Evolutionary conservation across 2,797 vertebrate genomes (phyloP).

Genomic region (Peromyscus aztecus): DNA sequence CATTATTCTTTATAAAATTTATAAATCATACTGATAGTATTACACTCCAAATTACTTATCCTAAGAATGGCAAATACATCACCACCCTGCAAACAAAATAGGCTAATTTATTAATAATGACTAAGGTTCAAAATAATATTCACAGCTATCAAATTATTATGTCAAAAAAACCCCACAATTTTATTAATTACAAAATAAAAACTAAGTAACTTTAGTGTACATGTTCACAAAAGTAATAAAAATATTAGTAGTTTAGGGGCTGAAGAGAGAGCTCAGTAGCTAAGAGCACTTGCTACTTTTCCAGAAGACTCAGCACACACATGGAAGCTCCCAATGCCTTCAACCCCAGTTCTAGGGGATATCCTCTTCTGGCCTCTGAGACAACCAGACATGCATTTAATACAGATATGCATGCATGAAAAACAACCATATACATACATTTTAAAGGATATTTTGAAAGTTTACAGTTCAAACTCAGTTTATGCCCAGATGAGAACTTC

Average conservation of each 20-base stretch:
- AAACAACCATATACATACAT: neutral
- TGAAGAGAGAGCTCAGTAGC: neutral
- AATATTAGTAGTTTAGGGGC: neutral
- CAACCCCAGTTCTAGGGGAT: neutral
- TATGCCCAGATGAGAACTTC: neutral
- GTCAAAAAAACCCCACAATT: slow-evolving; percentile 43
- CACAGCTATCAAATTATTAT: neutral
- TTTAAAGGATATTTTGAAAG: neutral
- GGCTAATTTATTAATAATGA: neutral
- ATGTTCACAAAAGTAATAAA: slow-evolving; percentile 2
- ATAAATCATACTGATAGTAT: slow-evolving; percentile 30
- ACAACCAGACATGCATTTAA: neutral
- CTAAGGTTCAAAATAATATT: slow-evolving; percentile 40
- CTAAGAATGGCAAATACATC: neutral
- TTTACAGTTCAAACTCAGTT: neutral
- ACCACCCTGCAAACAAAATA: slow-evolving; percentile 33
- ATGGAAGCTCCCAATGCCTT: neutral
- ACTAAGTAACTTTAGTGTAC: neutral
- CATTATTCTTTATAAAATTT: slow-evolving; percentile 4
- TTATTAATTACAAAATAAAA: slow-evolving; percentile 54
- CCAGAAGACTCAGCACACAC: neutral
- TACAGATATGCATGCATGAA: neutral
- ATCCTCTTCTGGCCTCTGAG: neutral
- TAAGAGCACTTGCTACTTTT: neutral
- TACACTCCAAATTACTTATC: slow-evolving; percentile 55